Evolutionary conservation across 2,888 invertebrate genomes (phyloP).

Genomic region (Ormyrus thymus): DNA sequence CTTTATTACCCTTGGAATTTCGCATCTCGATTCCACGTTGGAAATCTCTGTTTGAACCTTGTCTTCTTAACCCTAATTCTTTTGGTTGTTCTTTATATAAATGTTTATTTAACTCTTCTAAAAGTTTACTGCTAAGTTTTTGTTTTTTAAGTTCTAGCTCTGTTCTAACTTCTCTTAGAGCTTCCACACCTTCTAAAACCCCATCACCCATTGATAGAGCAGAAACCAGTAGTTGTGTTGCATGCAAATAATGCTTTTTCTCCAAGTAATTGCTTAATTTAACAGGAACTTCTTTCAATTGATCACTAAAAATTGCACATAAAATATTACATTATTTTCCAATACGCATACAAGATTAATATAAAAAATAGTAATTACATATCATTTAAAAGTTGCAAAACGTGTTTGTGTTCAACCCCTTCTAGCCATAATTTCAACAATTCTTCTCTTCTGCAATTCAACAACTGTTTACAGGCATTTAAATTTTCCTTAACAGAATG

Average conservation of each 20-base stretch:
- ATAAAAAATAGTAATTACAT: constrained; percentile 79
- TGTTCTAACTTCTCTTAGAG: constrained; percentile 85
- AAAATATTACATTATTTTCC: too few relatives aligned
- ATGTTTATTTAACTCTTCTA: constrained; percentile 84
- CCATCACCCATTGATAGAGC: constrained; percentile 83
- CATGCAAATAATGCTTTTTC: constrained; percentile 88
- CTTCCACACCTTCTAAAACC: constrained; percentile 88
- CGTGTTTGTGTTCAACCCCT: constrained; percentile 96
- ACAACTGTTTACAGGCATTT: constrained; percentile 87
- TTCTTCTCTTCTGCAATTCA: constrained; percentile 94
- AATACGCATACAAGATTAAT: constrained; percentile 7
- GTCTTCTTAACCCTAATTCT: constrained; percentile 78
- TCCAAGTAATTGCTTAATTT: constrained; percentile 80
- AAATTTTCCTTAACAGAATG: constrained; percentile 87
- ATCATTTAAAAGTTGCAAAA: constrained; percentile 90
- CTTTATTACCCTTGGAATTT: constrained; percentile 78
- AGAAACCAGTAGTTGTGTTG: constrained; percentile 87
- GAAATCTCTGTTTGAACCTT: constrained; percentile 80
- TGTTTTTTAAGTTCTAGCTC: constrained; percentile 84
- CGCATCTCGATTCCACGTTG: constrained; percentile 78
- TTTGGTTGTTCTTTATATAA: constrained; percentile 81
- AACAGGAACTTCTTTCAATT: constrained; percentile 84
- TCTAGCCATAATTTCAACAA: constrained; percentile 95
- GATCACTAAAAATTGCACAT: constrained; percentile 77
- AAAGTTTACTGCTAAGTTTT: constrained; percentile 82